Conservation (phyloP, 2,113 vertebrate species). For the Spizaetus ornatus region DNA sequence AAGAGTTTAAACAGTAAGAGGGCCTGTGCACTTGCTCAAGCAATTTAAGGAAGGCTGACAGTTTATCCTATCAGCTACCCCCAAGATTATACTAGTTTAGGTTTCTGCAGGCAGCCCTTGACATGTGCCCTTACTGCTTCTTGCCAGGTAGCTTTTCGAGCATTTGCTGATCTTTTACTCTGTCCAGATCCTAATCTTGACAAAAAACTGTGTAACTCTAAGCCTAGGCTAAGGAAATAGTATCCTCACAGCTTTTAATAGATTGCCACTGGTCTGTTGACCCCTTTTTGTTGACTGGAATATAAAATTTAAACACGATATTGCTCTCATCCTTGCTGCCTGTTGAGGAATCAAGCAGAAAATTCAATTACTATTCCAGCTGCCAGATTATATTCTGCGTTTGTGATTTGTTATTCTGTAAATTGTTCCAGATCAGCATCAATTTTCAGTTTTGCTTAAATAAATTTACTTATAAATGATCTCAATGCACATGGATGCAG, state of each 20-base stretch:
- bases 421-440: background rate
- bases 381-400: background rate
- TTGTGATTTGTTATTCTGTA: background rate
- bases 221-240: background rate
- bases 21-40: background rate
- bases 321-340: background rate
- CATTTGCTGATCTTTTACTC: background rate
- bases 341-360: background rate
- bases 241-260: background rate
- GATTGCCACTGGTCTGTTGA: background rate
- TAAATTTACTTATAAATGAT: background rate
- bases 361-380: background rate
- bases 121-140: background rate
- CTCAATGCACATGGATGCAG: background rate
- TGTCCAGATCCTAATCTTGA: background rate
- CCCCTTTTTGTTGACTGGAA: background rate
- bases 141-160: background rate
- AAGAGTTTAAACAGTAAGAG: background rate
- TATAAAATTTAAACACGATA: background rate
- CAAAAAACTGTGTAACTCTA: background rate
- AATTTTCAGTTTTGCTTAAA: background rate
- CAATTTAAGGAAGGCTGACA: background rate
- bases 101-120: background rate
- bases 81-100: background rate
- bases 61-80: background rate